Evolutionary conservation across 2,888 invertebrate genomes (phyloP).

Genomic region (Acleris cristana): DNA sequence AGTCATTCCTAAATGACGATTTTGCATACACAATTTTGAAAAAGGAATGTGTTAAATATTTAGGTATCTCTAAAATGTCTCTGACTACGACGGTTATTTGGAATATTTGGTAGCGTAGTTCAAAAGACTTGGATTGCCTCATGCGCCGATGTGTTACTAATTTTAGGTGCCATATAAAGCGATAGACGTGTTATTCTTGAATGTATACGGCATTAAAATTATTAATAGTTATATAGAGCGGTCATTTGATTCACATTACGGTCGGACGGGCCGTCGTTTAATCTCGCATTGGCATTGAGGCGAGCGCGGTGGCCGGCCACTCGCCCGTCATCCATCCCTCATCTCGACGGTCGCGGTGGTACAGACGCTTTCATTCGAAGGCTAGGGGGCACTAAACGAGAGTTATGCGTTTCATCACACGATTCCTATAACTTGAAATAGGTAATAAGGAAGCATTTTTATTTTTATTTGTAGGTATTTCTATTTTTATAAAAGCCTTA

Average conservation of each 20-base stretch:
- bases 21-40: no score
- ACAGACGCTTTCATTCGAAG: conserved; percentile 33
- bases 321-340: conserved; percentile 52
- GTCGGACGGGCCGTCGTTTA: conserved; percentile 62
- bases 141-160: conserved; percentile 14
- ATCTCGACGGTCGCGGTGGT: conserved; percentile 36
- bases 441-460: no score
- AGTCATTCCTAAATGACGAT: no score
- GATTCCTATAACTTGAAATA: conserved; percentile 9
- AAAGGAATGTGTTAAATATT: no score
- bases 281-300: conserved; percentile 66
- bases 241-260: conserved; percentile 74
- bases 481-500: no score
- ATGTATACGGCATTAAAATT: conserved; percentile 33
- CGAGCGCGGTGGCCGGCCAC: conserved; percentile 63
- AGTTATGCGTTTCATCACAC: conserved; percentile 27
- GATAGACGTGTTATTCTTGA: conserved; percentile 25
- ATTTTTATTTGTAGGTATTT: no score
- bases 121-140: not conserved
- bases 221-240: conserved; percentile 53
- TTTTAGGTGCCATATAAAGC: conserved; percentile 12
- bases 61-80: no score
- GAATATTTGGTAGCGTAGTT: no score
- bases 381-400: conserved; percentile 30
- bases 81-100: no score